phyloP scores from a whole-genome alignment of 1,140 invertebrate genomes.

The Scaptomyza montana region DNA sequence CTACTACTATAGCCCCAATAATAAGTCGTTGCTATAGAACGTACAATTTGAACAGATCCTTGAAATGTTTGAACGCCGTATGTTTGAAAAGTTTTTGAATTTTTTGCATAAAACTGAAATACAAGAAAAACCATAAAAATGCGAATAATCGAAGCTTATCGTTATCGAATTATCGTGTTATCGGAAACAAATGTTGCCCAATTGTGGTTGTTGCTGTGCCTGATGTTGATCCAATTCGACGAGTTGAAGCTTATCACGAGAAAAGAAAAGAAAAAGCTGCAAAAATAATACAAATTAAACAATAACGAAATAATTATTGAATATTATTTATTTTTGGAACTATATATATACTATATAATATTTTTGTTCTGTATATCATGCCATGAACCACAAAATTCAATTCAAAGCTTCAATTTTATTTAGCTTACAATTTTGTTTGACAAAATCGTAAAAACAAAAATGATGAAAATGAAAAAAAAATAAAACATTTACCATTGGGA shows the following conservation, averaged over 20 bases:
- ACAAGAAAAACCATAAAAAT: conserved; percentile 6
- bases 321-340: conserved; percentile 44
- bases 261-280: background rate
- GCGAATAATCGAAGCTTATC: conserved; percentile 22
- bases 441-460: conserved; percentile 27
- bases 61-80: conserved; percentile 64
- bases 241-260: conserved; percentile 18
- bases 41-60: conserved; percentile 76
- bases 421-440: conserved; percentile 52
- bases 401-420: conserved; percentile 65
- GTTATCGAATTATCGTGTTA: conserved; percentile 23
- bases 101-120: conserved; percentile 78
- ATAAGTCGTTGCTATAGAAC: conserved; percentile 61
- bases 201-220: conserved; percentile 80
- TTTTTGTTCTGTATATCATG: conserved; percentile 72
- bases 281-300: conserved; percentile 12
- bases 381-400: conserved; percentile 72
- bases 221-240: conserved; percentile 62
- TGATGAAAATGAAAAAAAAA: conserved; percentile 19
- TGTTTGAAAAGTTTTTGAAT: conserved; percentile 73
- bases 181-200: conserved; percentile 62
- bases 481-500: conserved; percentile 74
- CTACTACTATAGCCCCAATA: conserved; percentile 49
- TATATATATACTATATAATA: conserved; percentile 15
- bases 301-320: conserved; percentile 19